Conservation (phyloP, 23 tunicate genomes). For the Halocynthia aurantium region DNA sequence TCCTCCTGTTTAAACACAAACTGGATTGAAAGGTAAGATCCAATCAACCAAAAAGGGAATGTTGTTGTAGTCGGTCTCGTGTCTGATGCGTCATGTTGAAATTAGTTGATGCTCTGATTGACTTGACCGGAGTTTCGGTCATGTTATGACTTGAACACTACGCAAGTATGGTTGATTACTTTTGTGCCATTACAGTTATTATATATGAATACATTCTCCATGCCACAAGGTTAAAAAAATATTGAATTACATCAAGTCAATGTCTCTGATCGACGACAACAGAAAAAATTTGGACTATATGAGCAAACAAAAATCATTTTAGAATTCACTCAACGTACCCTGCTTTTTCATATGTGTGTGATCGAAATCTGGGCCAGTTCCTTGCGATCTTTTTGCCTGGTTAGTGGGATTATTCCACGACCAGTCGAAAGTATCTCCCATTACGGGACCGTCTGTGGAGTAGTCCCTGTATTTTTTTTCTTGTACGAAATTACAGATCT, state of each 20-base stretch:
- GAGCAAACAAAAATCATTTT: neutral
- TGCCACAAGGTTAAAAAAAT: neutral
- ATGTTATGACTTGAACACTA: too few relatives aligned
- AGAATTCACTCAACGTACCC: conserved; percentile 1
- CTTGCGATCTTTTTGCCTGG: conserved; percentile 28
- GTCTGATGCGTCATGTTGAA: too few relatives aligned
- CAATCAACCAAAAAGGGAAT: neutral
- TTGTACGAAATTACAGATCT: conserved; percentile 30
- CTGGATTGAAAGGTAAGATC: neutral
- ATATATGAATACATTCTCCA: too few relatives aligned
- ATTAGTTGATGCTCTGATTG: too few relatives aligned
- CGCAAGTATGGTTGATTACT: too few relatives aligned
- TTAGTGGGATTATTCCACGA: conserved; percentile 27
- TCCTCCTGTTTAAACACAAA: conserved; percentile 39
- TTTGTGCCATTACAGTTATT: too few relatives aligned
- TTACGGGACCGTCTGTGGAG: neutral
- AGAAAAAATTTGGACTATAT: neutral
- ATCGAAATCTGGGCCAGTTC: conserved; percentile 60
- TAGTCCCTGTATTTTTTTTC: neutral
- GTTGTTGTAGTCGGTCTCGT: too few relatives aligned
- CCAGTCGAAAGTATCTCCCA: conserved; percentile 38
- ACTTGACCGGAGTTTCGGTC: too few relatives aligned
- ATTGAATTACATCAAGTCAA: neutral
- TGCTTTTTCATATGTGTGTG: conserved; percentile 10
- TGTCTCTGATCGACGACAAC: too few relatives aligned